Evolutionary conservation across 2,888 invertebrate species (phyloP), one percentile per base, ranked within the genome.

Genomic region (Halictus ligatus): DNA sequence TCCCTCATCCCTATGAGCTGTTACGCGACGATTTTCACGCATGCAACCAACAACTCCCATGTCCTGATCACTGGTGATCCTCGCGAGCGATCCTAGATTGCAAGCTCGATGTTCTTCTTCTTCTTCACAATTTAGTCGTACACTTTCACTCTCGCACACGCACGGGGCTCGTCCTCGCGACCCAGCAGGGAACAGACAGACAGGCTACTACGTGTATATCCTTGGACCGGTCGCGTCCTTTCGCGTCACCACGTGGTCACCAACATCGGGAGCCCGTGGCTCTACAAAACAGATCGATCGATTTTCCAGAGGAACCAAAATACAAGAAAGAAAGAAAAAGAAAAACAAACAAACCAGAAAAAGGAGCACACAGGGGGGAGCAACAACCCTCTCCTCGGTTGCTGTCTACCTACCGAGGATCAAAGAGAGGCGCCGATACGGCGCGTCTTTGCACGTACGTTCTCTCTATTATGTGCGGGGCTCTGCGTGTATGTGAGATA

Each of bases 1-100:
- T 87, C 81, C 92, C 89, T 92, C 94, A 94, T 93, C 91, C 93
- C 94, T 94, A 91, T 90, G 87, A 92, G 92, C 93, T 93, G 91
- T 83, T 92, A 93, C 89, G 76, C 91, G 84, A 91, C 69, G 89
- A 87, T 89, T 86, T 90, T 72, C 88, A 87, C 85, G 77, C 80
- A 84, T 91, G 88, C 82, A 89, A 80, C 76, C 79, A 82, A 75
- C 80, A 85, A 87, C 67, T 91, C 90, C 91, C 91, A 91, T 91
- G 81, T 90, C 90, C 91, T 87, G 77, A 54, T 48, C 40, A 69
- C 35, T 43, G 75, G 50, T 21, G 73, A 74, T 88, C 78, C 67
- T 75, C 54, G 54, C 83, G 72, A 74, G 74, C 79, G 67, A 76
- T 82, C 67, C 81, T 64, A 64, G 46, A 50, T 50, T 35, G 40